Conservation (phyloP, 1,140 invertebrate genomes). For the Gonatopus flavifemur region DNA sequence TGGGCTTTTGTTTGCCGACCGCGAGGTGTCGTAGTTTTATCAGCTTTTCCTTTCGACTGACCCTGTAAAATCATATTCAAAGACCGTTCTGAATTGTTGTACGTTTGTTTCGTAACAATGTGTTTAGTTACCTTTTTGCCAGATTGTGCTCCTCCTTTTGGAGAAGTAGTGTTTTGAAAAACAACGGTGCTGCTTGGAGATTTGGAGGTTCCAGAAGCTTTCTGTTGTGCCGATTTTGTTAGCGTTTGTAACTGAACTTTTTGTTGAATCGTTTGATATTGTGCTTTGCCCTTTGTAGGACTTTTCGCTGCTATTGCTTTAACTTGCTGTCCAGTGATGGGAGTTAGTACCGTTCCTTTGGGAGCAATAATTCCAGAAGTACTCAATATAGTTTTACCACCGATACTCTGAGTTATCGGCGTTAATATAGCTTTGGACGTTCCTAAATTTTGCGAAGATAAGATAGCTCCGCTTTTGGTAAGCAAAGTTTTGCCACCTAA, state of each 20-base stretch:
- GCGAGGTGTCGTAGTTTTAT: constrained; percentile 33
- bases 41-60: constrained; percentile 29
- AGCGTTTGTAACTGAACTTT: constrained; percentile 44
- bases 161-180: constrained; percentile 28
- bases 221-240: constrained; percentile 36
- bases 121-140: constrained; percentile 36
- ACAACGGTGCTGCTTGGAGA: constrained; percentile 29
- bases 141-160: constrained; percentile 17
- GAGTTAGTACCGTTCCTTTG: constrained; percentile 56
- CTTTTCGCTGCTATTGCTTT: constrained; percentile 52
- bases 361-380: constrained; percentile 37
- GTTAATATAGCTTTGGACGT: constrained; percentile 60
- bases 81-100: constrained; percentile 22
- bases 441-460: constrained; percentile 35
- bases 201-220: constrained; percentile 15
- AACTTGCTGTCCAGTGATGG: constrained; percentile 53
- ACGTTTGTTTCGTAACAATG: constrained; percentile 21
- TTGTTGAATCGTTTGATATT: constrained; percentile 39
- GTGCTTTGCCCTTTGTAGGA: constrained; percentile 43
- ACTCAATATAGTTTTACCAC: constrained; percentile 32
- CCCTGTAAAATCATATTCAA: constrained; percentile 13
- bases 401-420: constrained; percentile 33
- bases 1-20: constrained; percentile 28
- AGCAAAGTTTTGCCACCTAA: constrained; percentile 38
- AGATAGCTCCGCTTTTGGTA: constrained; percentile 33